Conservation (phyloP, 2,797 vertebrate genomes). For the Dicrostonyx torquatus region DNA sequence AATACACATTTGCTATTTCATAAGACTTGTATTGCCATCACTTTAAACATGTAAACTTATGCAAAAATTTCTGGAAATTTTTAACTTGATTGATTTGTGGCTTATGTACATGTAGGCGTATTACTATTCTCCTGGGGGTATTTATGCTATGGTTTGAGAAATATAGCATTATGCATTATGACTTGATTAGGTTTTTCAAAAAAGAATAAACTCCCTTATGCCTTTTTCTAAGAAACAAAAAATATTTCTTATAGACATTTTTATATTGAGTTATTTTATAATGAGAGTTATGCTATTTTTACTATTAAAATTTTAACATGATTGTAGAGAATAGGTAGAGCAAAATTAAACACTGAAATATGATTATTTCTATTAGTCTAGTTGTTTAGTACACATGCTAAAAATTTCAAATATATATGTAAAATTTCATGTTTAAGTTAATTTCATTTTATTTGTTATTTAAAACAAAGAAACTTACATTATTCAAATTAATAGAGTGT, state of each 20-base stretch:
- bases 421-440: not conserved
- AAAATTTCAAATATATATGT: not conserved
- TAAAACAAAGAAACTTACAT: not conserved
- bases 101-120: not conserved
- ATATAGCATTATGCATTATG: not conserved
- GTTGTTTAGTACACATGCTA: not conserved
- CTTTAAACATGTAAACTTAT: conserved; percentile 12
- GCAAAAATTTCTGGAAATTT: not conserved
- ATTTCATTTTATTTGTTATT: not conserved
- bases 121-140: not conserved
- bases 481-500: not conserved
- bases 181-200: not conserved
- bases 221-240: not conserved
- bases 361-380: not conserved
- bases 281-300: conserved; percentile 8
- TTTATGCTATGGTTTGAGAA: conserved; percentile 27
- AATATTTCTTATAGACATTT: not conserved
- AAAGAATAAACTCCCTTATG: not conserved
- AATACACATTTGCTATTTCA: conserved; percentile 37
- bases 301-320: not conserved
- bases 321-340: not conserved
- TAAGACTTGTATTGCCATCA: not conserved
- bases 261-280: conserved; percentile 9
- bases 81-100: conserved; percentile 7
- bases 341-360: not conserved